Evolutionary conservation across 2,797 vertebrate species (phyloP).

Genomic region (Semotilus atromaculatus): DNA sequence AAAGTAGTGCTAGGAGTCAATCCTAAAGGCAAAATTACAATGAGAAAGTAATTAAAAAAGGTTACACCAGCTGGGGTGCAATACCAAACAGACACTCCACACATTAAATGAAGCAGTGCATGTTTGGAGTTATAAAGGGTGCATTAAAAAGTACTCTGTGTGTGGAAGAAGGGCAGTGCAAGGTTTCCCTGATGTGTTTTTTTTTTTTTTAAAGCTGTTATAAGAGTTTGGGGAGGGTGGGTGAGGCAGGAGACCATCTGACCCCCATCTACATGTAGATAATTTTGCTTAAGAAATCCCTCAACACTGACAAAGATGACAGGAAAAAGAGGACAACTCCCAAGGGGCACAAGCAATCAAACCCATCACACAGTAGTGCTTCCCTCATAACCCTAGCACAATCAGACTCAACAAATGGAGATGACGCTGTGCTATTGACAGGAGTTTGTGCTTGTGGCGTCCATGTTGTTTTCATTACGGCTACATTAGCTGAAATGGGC

Average conservation of each 20-base stretch:
- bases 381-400: constrained; percentile 24
- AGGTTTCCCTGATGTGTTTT: constrained; percentile 41
- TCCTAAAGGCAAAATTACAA: neutral
- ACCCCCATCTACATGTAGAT: constrained; percentile 11
- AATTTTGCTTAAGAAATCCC: constrained; percentile 17
- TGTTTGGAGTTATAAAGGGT: neutral
- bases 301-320: neutral
- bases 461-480: constrained; percentile 74
- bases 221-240: constrained; percentile 26
- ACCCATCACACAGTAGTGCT: constrained; percentile 2
- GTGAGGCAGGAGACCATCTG: constrained; percentile 47
- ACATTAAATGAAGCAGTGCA: neutral
- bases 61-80: constrained; percentile 7
- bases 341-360: constrained; percentile 15
- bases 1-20: neutral
- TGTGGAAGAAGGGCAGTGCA: constrained; percentile 15
- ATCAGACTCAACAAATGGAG: constrained; percentile 45
- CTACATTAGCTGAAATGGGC: constrained; percentile 71
- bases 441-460: neutral
- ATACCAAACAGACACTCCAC: constrained; percentile 2
- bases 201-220: constrained; percentile 51
- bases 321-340: constrained; percentile 15
- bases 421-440: constrained; percentile 21
- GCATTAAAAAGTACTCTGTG: constrained; percentile 5
- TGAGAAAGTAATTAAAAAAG: constrained; percentile 20